Base-by-base conservation (phyloP, 2,888 invertebrate genomes). In the Amiota communis region DNA sequence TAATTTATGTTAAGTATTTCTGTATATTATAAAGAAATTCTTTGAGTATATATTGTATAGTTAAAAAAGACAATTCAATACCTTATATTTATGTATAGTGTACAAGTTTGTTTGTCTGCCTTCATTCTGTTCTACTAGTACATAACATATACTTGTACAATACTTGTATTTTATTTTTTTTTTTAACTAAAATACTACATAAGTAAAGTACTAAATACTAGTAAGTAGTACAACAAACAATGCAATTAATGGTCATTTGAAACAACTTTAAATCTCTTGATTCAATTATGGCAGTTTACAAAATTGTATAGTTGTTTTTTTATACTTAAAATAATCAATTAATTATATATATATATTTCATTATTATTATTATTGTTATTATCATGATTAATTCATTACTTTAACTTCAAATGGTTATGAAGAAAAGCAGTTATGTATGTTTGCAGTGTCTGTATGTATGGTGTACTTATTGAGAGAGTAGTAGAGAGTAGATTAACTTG, bases 11-110 rank as follows among this genome's bases (percentile, higher is more conserved):
- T 23, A 23, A 23, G 17, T 61, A 36, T 63, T n/a, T 63, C 36
- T 59, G 17, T 59, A 63, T 63, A 36, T 63, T 63, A 63, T 36
- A 23, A 46, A 63, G 63, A 63, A 63, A 63, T 63, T 63, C 63
- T 63, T 63, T 63, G 63, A 63, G 17, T 17, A 59, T 17, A 23
- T 12, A 59, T 59, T 59, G 13, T 63, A 23, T 61, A 61, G 61
- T 61, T 61, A 36, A 23, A 63, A 63, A 63, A 63, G 2, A n/a
- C n/a, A n/a, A n/a, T n/a, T n/a, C n/a, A n/a, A n/a, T n/a, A n/a
- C n/a, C n/a, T n/a, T n/a, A n/a, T n/a, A n/a, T n/a, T n/a, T n/a
- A n/a, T n/a, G 20, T 63, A 63, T 23, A 63, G n/a, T 63, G 36
- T 63, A 36, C 36, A 63, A 59, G 17, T 59, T n/a, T 23, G 23